Percentiles rank a stretch among this genome's conserved stretches.
These are phyloP conservation scores for Xenops minutus DNA, from an alignment of 2,797 vertebrate genomes.

Conservation along the genomic window DNA sequence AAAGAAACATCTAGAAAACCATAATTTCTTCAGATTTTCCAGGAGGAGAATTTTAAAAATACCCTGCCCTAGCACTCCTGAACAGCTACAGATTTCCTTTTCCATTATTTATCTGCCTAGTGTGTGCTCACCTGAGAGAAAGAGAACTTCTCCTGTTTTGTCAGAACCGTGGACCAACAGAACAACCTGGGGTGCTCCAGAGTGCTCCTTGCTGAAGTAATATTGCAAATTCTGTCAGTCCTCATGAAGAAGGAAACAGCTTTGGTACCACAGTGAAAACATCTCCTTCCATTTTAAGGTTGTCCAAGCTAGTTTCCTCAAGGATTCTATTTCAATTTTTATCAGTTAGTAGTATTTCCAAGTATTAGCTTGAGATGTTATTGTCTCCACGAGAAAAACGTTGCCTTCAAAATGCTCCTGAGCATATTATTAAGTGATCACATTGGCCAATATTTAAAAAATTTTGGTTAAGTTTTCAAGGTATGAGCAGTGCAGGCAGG, in stretches of 20 bases:
- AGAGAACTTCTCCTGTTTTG: not conserved
- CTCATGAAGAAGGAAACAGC: not conserved
- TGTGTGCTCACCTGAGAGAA: not conserved
- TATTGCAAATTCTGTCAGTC: not conserved
- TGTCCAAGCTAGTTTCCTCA: not conserved
- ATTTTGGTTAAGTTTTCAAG: not conserved
- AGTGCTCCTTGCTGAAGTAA: not conserved
- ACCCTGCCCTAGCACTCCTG: not conserved
- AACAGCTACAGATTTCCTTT: not conserved
- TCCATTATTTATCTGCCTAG: not conserved
- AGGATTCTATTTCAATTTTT: not conserved
- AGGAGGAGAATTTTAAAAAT: not conserved
- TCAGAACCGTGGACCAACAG: not conserved
- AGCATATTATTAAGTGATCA: not conserved
- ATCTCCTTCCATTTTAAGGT: not conserved
- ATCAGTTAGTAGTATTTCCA: not conserved
- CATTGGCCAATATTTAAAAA: not conserved
- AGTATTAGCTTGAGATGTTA: not conserved
- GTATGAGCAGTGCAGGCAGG: not conserved
- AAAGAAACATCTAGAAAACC: not conserved
- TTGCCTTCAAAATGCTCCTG: not conserved
- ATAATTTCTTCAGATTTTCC: not conserved
- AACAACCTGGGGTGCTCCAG: not conserved
- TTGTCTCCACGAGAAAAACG: not conserved
- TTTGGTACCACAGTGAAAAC: not conserved